Evolutionary conservation across 1,140 invertebrate genomes (phyloP).

Genomic region (Caerostris darwini): DNA sequence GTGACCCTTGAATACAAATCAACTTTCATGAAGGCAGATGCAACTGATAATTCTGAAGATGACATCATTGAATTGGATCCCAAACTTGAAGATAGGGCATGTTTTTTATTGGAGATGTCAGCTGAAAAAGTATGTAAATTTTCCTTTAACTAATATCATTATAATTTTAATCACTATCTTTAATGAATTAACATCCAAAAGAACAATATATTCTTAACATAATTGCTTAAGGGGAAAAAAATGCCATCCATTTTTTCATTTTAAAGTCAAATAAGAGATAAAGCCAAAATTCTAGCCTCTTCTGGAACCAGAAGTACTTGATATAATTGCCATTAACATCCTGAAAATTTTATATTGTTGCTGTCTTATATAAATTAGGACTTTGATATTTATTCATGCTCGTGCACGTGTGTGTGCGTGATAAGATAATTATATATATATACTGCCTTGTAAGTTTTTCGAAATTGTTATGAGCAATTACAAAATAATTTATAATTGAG

Average conservation of each 20-base stretch:
- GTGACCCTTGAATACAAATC: neutral
- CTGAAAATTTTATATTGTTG: no score
- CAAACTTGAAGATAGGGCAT: constrained; percentile 66
- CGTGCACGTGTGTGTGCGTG: no score
- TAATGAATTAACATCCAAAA: neutral
- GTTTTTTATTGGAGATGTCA: constrained; percentile 68
- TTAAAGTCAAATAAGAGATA: neutral
- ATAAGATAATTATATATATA: no score
- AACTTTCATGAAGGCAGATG: neutral
- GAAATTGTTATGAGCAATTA: no score
- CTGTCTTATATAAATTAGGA: no score
- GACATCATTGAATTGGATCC: constrained; percentile 64
- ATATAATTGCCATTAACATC: neutral
- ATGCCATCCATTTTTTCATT: neutral
- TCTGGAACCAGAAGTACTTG: neutral
- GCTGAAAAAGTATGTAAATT: constrained; percentile 16
- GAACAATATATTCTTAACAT: no score
- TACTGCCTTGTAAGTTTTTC: no score
- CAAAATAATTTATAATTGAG: no score
- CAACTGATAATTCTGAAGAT: neutral
- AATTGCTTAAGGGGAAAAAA: neutral
- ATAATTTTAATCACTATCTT: neutral
- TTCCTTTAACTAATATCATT: neutral
- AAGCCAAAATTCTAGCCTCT: neutral
- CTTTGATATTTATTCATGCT: no score